These are phyloP conservation scores for Sebastes cheni DNA, from an alignment of 2,797 vertebrate species.

Conservation along the genomic window DNA sequence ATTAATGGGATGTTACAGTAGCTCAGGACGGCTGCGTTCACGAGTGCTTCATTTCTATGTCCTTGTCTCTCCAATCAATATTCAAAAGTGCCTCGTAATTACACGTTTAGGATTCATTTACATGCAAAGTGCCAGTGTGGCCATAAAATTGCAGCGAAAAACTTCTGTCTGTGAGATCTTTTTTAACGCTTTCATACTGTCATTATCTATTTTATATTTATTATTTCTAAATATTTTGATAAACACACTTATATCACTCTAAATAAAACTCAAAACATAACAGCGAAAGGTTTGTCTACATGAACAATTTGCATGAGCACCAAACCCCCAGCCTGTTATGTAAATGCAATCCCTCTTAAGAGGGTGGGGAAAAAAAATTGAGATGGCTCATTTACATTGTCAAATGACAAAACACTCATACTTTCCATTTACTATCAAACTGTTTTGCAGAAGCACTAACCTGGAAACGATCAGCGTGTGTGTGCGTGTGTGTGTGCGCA, in stretches of 20 bases:
- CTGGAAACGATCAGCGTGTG: constrained; percentile 41
- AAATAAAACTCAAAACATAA: constrained; percentile 37
- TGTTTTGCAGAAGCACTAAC: constrained; percentile 48
- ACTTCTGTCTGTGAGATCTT: constrained; percentile 12
- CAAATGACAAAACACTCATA: constrained; percentile 81
- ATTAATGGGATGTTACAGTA: constrained; percentile 69
- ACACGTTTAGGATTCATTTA: constrained; percentile 67
- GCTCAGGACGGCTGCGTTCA: constrained; percentile 47
- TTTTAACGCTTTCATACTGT: constrained; percentile 10
- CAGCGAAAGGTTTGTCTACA: constrained; percentile 38
- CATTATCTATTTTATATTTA: constrained; percentile 18
- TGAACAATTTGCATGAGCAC: constrained; percentile 69
- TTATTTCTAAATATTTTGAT: constrained; percentile 17
- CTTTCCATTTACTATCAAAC: constrained; percentile 79
- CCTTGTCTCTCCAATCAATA: constrained; percentile 71
- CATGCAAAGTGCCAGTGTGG: constrained; percentile 51
- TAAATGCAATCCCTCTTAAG: constrained; percentile 78
- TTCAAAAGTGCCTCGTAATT: constrained; percentile 72
- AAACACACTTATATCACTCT: constrained; percentile 29
- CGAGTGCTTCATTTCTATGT: constrained; percentile 62
- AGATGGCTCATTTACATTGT: constrained; percentile 80
- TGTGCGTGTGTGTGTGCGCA: background rate
- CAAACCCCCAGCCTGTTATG: constrained; percentile 76
- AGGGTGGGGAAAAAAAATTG: constrained; percentile 74
- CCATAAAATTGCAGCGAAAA: constrained; percentile 45